Base-by-base conservation (phyloP, 2,113 vertebrate species). In the Mionectes macconnelli region DNA sequence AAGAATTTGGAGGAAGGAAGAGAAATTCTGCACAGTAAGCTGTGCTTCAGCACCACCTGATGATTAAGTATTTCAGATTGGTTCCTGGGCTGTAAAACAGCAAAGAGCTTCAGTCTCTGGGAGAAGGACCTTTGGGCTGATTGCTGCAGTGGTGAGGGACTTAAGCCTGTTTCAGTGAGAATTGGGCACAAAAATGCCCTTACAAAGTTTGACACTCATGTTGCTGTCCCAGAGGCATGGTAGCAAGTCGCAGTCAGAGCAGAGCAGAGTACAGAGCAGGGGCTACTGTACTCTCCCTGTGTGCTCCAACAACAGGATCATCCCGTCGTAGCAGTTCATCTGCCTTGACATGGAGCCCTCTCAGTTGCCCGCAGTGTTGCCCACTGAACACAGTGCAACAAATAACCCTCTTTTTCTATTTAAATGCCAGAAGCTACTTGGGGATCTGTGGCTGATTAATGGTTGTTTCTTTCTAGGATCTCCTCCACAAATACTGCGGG, bases 401-500 rank as follows among this genome's bases (percentile, higher is more conserved):
- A 50, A 77, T 28, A 19, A 4, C 9, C 16, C 14, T 60, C 31
- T 69, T 88, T 60, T 60, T 63, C 22, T 47, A 24, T 80, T 86
- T 20, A 31, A 85, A 44, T 80, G 35, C 22, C 9, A 11, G 35
- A 72, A 74, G 42, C 20, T 83, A 2, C 30, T 24, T 35, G 24
- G 12, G 27, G 49, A 18, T 50, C 37, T 67, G 28, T 3, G 3
- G 14, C 23, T 80, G 15, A 74, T 22, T 37, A 10, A 33, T 30
- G 57, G 22, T 78, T 79, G 47, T 79, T 78, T 64, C 31, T 69
- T 91, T 87, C 15, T 82, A 99, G 99, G 97, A 97, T 8, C 97
- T 99, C 75, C 98, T 99, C 64, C 95, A 98, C 27, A 95, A 98
- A 62, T 95, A 99, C 97, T 98, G 98, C 3, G 98, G 98, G 6